Evolutionary conservation across 2,888 invertebrate species (phyloP).

Genomic region (Caenorhabditis zanzibari): DNA sequence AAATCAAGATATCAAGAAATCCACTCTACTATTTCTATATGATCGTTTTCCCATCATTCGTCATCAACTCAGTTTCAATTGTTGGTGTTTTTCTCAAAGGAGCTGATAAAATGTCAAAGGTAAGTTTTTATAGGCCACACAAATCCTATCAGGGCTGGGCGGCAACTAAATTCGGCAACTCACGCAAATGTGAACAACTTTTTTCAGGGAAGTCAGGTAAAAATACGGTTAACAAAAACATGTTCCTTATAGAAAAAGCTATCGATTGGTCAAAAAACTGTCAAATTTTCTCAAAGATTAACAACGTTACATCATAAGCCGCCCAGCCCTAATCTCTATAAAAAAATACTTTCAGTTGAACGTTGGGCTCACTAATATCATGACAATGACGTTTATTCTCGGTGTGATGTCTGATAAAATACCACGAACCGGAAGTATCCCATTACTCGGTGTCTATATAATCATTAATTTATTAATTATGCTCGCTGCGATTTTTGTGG

Average conservation of each 20-base stretch:
- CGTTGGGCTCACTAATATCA: conserved; percentile 60
- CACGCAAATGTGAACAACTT: too few species aligned
- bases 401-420: conserved; percentile 65
- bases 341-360: conserved; percentile 28
- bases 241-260: too few species aligned
- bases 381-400: conserved; percentile 67
- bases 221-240: too few species aligned
- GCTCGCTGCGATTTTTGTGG: conserved; percentile 39
- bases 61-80: conserved; percentile 59
- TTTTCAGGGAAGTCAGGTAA: too few species aligned
- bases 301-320: too few species aligned
- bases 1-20: conserved; percentile 53
- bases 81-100: conserved; percentile 53
- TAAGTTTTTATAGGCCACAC: conserved; percentile 7
- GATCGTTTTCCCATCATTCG: conserved; percentile 62
- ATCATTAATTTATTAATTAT: conserved; percentile 54
- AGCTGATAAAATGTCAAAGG: conserved; percentile 63
- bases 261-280: too few species aligned
- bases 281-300: too few species aligned
- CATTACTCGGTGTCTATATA: conserved; percentile 56
- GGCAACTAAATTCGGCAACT: too few species aligned
- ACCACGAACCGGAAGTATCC: conserved; percentile 59
- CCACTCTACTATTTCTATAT: conserved; percentile 63
- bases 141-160: too few species aligned
- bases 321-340: too few species aligned